Base-by-base conservation (phyloP, 2,888 invertebrate genomes). In the Seladonia tumulorum region DNA sequence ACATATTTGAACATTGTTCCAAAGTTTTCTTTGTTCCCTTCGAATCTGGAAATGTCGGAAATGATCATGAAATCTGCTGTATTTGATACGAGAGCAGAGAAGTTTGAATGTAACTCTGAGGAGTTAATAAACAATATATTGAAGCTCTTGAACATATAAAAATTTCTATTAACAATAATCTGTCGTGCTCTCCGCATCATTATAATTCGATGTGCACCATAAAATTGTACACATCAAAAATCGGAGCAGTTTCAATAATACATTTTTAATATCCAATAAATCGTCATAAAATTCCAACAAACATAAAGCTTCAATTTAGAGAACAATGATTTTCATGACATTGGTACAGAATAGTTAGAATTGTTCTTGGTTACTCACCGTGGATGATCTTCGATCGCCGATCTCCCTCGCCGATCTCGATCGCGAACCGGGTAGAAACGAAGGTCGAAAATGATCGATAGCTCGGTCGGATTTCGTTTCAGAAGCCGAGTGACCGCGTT, bases 291-390 rank as follows among this genome's bases (percentile, higher is more conserved):
- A 60, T 25, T 25, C 14, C 16, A 5, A 16, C 25, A 5, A 63
- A 14, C 60, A 5, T 60, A 29, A 14, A 16, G 2, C 29, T 63
- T 29, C 29, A 5, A 18, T 63, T 63, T 2, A 29, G 16, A 29
- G 16, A 29, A 16, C 16, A 29, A 29, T 18, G n/a, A 18, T 25
- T 63, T 63, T 63, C 16, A 8, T 2, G 8, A 35, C 8, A 18
- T 8, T 3, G 35, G 25, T 63, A 63, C 29, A 63, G n/a, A n/a
- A 57, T n/a, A 57, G 16, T 63, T 16, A 18, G 18, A 63, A 29
- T 29, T 29, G n/a, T 71, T 16, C 35, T 10, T 22, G 14, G n/a
- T 35, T 35, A 85, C 85, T 85, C 22, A 85, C 85, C 85, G 1
- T 73, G 7, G 73, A 39, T 22, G 53, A 57, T 60, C 45, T 7